phyloP scores from a whole-genome alignment of 2,888 invertebrate species.

The Leptinotarsa peninsularis region DNA sequence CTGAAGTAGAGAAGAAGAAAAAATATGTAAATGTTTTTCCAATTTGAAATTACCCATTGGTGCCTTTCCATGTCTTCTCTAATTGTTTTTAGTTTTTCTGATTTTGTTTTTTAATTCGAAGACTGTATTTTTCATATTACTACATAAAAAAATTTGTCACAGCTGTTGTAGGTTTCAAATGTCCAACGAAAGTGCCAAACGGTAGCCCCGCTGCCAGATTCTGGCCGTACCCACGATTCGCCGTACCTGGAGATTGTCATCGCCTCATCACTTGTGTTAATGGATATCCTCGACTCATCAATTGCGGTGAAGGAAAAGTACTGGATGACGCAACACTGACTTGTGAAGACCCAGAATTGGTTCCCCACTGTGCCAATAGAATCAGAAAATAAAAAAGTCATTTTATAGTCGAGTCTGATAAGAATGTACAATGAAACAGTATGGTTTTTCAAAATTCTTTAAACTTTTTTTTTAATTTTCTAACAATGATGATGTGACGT shows the following conservation, averaged over 20 bases:
- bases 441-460: neutral
- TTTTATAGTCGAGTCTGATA: neutral
- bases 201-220: slow-evolving; percentile 86
- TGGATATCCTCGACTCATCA: slow-evolving; percentile 87
- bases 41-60: too few species aligned
- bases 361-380: slow-evolving; percentile 63
- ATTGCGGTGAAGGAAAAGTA: slow-evolving; percentile 88
- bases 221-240: slow-evolving; percentile 93
- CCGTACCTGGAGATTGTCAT: slow-evolving; percentile 88
- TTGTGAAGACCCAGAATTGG: slow-evolving; percentile 81
- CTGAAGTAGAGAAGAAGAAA: too few species aligned
- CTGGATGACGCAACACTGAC: slow-evolving; percentile 86
- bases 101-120: neutral
- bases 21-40: too few species aligned
- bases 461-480: too few species aligned
- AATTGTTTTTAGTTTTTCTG: too few species aligned
- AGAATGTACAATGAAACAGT: neutral
- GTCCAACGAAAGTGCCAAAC: slow-evolving; percentile 86
- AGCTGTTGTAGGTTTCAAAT: slow-evolving; percentile 93
- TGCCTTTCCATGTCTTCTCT: too few species aligned
- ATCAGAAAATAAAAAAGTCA: slow-evolving; percentile 53
- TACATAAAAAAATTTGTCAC: slow-evolving; percentile 38
- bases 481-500: too few species aligned
- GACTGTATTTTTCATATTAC: too few species aligned
- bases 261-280: slow-evolving; percentile 92